Percentiles rank a stretch among this genome's conserved stretches.
These are phyloP conservation scores for Thamnophis elegans DNA, from an alignment of 2,797 vertebrate species.

Conservation along the genomic window DNA sequence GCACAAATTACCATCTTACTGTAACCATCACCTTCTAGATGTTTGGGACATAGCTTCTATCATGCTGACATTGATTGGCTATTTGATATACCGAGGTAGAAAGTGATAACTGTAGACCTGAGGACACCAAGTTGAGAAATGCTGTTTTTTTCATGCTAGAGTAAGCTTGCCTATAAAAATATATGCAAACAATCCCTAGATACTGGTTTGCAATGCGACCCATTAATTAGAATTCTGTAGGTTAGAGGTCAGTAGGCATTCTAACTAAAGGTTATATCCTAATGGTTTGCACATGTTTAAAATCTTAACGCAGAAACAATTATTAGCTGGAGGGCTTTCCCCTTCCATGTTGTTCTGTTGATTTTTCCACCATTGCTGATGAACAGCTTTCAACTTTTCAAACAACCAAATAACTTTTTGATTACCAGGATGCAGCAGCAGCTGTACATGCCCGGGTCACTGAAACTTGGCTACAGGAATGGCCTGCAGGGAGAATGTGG, in stretches of 20 bases:
- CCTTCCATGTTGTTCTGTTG: slow-evolving; percentile 6
- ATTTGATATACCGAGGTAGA: not conserved
- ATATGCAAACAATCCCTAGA: slow-evolving; percentile 2
- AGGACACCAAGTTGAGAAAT: not conserved
- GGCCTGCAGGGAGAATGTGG: not conserved
- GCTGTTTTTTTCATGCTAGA: not conserved
- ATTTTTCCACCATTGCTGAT: slow-evolving; percentile 18
- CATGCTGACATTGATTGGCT: not conserved
- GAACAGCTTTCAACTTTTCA: slow-evolving; percentile 2
- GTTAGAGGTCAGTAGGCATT: slow-evolving; percentile 16
- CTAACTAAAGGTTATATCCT: slow-evolving; percentile 16
- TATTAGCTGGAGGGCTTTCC: slow-evolving; percentile 23
- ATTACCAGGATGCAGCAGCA: not conserved
- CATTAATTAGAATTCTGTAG: slow-evolving; percentile 25
- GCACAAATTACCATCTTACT: not conserved
- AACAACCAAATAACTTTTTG: slow-evolving; percentile 1
- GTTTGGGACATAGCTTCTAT: not conserved
- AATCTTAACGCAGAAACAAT: not conserved
- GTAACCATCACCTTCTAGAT: not conserved
- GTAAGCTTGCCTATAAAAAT: slow-evolving; percentile 5
- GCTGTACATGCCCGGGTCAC: not conserved
- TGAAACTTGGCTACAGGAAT: slow-evolving; percentile 35
- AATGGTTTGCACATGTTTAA: slow-evolving; percentile 34
- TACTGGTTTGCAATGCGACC: not conserved
- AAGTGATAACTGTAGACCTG: not conserved